These are phyloP conservation scores for Atta colombica DNA, from an alignment of 1,140 invertebrate species.

Conservation along the genomic window DNA sequence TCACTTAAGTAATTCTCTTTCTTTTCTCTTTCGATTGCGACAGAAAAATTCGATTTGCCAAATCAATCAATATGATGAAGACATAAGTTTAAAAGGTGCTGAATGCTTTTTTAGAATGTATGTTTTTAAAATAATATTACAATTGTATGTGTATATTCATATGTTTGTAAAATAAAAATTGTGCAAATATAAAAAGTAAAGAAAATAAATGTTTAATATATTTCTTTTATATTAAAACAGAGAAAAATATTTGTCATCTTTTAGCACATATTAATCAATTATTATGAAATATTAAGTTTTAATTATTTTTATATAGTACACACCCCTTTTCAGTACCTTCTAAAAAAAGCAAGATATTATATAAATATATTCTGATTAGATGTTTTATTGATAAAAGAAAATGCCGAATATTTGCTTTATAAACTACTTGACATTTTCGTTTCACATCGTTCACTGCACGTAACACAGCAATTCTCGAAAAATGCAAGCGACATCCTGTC, in stretches of 20 bases:
- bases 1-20: constrained; percentile 1
- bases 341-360: constrained; percentile 11
- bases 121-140: neutral
- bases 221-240: neutral
- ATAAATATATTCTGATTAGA: constrained; percentile 25
- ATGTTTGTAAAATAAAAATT: neutral
- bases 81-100: neutral
- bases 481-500: constrained; percentile 34
- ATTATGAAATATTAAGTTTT: neutral
- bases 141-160: neutral
- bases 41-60: constrained; percentile 37
- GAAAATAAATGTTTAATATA: neutral
- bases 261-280: neutral
- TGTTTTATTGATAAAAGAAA: constrained; percentile 24
- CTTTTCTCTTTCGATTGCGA: neutral
- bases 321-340: neutral
- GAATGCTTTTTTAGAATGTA: neutral
- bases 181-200: neutral
- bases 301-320: neutral
- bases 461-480: constrained; percentile 21
- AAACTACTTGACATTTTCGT: constrained; percentile 25
- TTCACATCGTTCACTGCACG: neutral
- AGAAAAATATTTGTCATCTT: neutral
- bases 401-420: constrained; percentile 25
- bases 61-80: constrained; percentile 40